Conservation (phyloP, 2,888 invertebrate species). For the Aromia moschata region DNA sequence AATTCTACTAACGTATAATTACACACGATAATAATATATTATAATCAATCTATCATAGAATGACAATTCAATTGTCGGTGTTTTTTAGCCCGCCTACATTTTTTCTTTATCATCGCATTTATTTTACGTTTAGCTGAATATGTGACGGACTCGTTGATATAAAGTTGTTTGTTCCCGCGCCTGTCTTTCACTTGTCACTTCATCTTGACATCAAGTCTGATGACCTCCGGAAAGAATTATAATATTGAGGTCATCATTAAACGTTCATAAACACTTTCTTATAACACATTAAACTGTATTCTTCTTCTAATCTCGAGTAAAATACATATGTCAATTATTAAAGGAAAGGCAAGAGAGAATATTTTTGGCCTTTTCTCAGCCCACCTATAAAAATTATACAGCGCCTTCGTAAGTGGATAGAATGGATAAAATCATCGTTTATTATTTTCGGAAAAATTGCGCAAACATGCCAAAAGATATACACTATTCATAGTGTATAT, state of each 20-base stretch:
- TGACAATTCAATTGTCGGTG: constrained; percentile 43
- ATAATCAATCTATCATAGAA: constrained; percentile 36
- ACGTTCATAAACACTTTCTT: constrained; percentile 27
- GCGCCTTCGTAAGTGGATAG: no score
- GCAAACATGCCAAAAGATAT: no score
- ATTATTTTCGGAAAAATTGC: no score
- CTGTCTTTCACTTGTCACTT: constrained; percentile 58
- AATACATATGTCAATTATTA: neutral
- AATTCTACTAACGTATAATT: neutral
- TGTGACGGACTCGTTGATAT: constrained; percentile 32
- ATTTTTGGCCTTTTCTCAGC: no score
- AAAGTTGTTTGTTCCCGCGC: constrained; percentile 48
- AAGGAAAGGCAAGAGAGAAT: neutral
- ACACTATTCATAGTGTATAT: no score
- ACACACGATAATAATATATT: constrained; percentile 20
- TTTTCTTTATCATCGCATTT: constrained; percentile 35
- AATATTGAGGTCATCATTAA: constrained; percentile 46
- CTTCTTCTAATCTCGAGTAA: no score
- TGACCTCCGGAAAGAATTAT: constrained; percentile 50
- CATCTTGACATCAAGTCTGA: constrained; percentile 52
- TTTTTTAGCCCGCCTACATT: constrained; percentile 35
- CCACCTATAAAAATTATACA: no score
- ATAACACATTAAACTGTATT: constrained; percentile 8
- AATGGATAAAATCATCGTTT: no score
- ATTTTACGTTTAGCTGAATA: constrained; percentile 27